These are phyloP conservation scores for Lamellibrachia luymesi DNA, from an alignment of 1,140 invertebrate species.

Conservation along the genomic window DNA sequence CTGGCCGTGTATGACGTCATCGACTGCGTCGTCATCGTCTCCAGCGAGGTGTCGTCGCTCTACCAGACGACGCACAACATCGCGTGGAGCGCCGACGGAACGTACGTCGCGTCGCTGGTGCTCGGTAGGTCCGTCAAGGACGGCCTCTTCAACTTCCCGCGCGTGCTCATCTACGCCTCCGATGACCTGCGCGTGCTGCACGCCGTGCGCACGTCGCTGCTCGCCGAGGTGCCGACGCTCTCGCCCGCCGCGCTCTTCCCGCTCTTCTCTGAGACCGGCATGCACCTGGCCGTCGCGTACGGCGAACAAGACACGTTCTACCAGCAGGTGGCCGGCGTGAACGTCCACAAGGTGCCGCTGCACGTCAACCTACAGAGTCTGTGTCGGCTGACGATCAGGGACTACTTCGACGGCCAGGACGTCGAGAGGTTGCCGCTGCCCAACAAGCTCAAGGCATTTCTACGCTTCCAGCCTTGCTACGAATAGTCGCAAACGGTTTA, in stretches of 20 bases:
- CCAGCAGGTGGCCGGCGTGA: conserved; percentile 29
- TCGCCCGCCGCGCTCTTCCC: conserved; percentile 29
- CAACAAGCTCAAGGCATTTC: conserved; percentile 27
- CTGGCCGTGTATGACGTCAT: conserved; percentile 26
- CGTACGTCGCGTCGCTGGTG: conserved; percentile 27
- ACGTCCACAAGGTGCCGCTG: conserved; percentile 26
- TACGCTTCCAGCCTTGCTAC: conserved; percentile 26
- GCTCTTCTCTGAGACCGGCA: conserved; percentile 27
- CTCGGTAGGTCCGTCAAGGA: conserved; percentile 31
- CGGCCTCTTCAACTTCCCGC: conserved; percentile 32
- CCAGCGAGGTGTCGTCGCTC: conserved; percentile 13
- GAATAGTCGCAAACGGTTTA: conserved; percentile 6
- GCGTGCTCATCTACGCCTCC: conserved; percentile 25
- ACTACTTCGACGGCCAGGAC: conserved; percentile 28
- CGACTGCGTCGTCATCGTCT: conserved; percentile 14
- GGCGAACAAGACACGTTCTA: conserved; percentile 32
- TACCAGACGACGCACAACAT: conserved; percentile 32
- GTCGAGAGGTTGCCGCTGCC: conserved; percentile 26
- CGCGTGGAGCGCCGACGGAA: conserved; percentile 27
- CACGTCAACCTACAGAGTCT: conserved; percentile 27
- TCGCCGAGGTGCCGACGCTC: conserved; percentile 28
- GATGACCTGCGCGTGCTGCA: conserved; percentile 21
- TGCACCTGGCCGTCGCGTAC: conserved; percentile 27
- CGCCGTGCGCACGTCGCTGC: conserved; percentile 21
- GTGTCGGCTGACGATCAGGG: conserved; percentile 23